phyloP scores from a whole-genome alignment of 2,113 vertebrate species.

The Cichladusa arquata region DNA sequence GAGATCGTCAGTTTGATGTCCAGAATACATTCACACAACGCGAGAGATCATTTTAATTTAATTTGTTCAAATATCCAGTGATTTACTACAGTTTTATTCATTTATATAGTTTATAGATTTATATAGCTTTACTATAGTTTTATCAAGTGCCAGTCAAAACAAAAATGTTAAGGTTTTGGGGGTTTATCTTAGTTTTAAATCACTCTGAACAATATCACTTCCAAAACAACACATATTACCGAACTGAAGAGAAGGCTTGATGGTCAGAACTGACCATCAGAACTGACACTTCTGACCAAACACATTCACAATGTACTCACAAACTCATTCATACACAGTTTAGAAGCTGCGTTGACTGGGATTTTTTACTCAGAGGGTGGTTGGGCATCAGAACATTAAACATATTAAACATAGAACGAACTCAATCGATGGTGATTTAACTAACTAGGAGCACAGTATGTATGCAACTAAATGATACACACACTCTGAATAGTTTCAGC shows the following conservation, averaged over 20 bases:
- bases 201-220: background rate
- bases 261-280: background rate
- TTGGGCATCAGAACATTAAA: background rate
- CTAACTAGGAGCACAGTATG: background rate
- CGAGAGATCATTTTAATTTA: background rate
- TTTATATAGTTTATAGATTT: too few species aligned
- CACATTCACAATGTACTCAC: rapidly evolving
- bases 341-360: background rate
- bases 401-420: background rate
- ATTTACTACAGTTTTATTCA: background rate
- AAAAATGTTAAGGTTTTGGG: background rate
- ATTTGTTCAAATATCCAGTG: background rate
- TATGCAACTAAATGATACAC: background rate
- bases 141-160: background rate
- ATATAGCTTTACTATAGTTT: background rate
- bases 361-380: background rate
- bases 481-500: background rate
- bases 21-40: background rate
- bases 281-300: background rate
- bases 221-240: background rate
- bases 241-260: background rate
- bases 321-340: background rate
- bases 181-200: background rate
- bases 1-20: background rate
- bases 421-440: background rate